Evolutionary conservation across 2,888 invertebrate genomes (phyloP).

Genomic region (Brenthis hecate): DNA sequence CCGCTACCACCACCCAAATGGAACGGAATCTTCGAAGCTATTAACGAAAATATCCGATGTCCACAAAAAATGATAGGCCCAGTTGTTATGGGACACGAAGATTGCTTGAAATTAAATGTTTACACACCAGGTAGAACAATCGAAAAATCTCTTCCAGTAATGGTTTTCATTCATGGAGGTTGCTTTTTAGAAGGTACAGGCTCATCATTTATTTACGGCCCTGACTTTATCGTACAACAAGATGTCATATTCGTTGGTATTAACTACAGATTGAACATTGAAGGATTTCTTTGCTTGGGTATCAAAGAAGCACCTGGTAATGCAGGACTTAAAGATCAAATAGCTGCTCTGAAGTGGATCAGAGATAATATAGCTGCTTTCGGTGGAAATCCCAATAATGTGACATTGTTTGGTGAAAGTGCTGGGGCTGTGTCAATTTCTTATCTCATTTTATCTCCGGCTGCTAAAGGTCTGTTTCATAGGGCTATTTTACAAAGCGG

Average conservation of each 20-base stretch:
- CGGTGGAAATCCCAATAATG: conserved; percentile 68
- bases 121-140: conserved; percentile 57
- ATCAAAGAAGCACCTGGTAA: conserved; percentile 85
- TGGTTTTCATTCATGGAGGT: conserved; percentile 86
- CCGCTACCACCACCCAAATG: conserved; percentile 68
- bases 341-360: conserved; percentile 71
- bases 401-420: conserved; percentile 75
- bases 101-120: conserved; percentile 71
- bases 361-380: conserved; percentile 66
- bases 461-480: conserved; percentile 68
- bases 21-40: conserved; percentile 68
- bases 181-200: conserved; percentile 83
- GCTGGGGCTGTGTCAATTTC: conserved; percentile 73
- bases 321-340: conserved; percentile 82
- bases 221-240: conserved; percentile 82
- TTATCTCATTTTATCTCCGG: conserved; percentile 61
- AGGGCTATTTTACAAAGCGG: conserved; percentile 72
- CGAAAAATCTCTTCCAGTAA: conserved; percentile 73
- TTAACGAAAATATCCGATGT: conserved; percentile 63
- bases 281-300: conserved; percentile 85
- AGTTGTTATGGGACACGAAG: conserved; percentile 57
- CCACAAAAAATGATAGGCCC: conserved; percentile 59
- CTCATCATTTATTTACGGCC: conserved; percentile 82
- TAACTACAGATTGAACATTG: conserved; percentile 82
- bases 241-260: conserved; percentile 82